Evolutionary conservation across 2,888 invertebrate genomes (phyloP).

Genomic region (Troides aeacus): DNA sequence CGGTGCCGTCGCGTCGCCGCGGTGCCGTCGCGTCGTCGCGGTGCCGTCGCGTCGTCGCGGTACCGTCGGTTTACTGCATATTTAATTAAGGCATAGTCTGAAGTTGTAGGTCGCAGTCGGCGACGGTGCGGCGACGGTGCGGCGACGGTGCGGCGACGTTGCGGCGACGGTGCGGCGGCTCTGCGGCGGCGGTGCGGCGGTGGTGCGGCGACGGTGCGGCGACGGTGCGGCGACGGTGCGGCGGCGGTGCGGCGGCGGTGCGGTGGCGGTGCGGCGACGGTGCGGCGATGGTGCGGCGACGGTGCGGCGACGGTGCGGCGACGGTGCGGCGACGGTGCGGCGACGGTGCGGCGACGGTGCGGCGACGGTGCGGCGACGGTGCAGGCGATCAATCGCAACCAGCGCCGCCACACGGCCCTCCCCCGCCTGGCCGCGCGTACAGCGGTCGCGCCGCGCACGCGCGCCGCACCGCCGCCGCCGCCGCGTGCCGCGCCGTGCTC

Average conservation of each 20-base stretch:
- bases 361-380: background rate
- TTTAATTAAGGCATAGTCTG: too few relatives aligned
- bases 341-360: background rate
- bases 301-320: constrained; percentile 1
- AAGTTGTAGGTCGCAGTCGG: background rate
- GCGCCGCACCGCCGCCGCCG: constrained; percentile 32
- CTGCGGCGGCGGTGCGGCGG: too few relatives aligned
- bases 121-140: constrained; percentile 2
- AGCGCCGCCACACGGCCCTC: constrained; percentile 4
- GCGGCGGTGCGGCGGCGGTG: background rate
- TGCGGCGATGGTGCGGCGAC: background rate
- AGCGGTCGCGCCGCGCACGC: constrained; percentile 21
- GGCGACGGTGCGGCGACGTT: background rate
- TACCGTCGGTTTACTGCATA: too few relatives aligned
- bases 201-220: background rate
- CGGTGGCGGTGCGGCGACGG: background rate
- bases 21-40: too few relatives aligned
- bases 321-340: too few relatives aligned
- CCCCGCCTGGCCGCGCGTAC: too few relatives aligned
- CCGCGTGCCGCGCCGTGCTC: constrained; percentile 33
- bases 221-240: background rate
- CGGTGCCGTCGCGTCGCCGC: too few relatives aligned
- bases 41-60: too few relatives aligned
- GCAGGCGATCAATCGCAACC: constrained; percentile 12
- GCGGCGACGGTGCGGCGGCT: background rate